Evolutionary conservation across 2,888 invertebrate genomes (phyloP).

Genomic region (Orgyia antiqua): DNA sequence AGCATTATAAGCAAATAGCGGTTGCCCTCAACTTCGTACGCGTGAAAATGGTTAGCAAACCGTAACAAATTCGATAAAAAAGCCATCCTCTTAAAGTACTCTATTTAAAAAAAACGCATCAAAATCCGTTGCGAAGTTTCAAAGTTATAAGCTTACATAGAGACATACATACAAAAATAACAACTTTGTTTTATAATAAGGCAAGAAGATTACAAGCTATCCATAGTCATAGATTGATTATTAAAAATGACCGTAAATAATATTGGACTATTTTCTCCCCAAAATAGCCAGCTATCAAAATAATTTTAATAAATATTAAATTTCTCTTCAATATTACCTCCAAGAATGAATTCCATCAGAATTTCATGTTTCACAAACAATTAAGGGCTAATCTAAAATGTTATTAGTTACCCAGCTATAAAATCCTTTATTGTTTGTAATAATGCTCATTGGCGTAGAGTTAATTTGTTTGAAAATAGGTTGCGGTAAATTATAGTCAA

Average conservation of each 20-base stretch:
- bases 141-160: too few relatives aligned
- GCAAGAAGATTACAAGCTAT: too few relatives aligned
- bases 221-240: too few relatives aligned
- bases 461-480: constrained; percentile 48
- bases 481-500: constrained; percentile 38
- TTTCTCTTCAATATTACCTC: background rate
- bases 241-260: background rate
- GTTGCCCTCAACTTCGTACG: too few relatives aligned
- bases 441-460: constrained; percentile 43
- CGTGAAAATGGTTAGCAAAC: background rate
- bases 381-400: constrained; percentile 39
- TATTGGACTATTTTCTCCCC: background rate
- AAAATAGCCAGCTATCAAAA: background rate
- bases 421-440: constrained; percentile 48
- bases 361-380: constrained; percentile 22
- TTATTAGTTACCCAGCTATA: constrained; percentile 44
- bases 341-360: background rate
- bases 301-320: background rate
- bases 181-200: too few relatives aligned
- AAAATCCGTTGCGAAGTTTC: too few relatives aligned
- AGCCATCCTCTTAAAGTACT: too few relatives aligned
- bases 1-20: too few relatives aligned
- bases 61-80: background rate
- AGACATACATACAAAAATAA: too few relatives aligned
- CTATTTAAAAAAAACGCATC: too few relatives aligned